A percentile compares a stretch with the other conserved stretches of the same genome.
Conservation (phyloP, 1,140 invertebrate genomes). For the Drosophila punjabiensis region DNA sequence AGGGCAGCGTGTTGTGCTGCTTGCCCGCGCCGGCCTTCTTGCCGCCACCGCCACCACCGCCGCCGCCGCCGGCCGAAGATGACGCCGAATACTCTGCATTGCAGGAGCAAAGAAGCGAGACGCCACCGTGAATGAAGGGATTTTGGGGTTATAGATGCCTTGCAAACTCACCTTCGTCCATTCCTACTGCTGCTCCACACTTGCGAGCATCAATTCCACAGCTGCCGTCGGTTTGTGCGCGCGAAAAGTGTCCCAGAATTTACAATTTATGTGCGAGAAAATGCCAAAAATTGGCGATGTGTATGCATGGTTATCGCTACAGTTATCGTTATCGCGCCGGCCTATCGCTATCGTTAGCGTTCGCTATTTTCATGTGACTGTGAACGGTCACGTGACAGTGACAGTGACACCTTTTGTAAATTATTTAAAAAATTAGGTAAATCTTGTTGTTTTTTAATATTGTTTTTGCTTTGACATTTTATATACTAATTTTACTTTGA, state of each 20-base stretch:
- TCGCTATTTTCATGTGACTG: background rate
- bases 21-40: constrained; percentile 88
- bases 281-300: constrained; percentile 42
- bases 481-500: too few species aligned
- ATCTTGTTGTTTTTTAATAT: background rate
- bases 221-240: constrained; percentile 16
- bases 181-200: constrained; percentile 32
- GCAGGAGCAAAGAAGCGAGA: constrained; percentile 1
- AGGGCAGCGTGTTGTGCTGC: constrained; percentile 93
- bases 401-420: background rate
- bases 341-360: background rate
- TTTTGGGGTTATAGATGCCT: background rate
- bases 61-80: constrained; percentile 66
- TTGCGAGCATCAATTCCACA: constrained; percentile 34
- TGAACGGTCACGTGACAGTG: background rate
- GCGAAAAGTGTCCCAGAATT: constrained; percentile 23
- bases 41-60: constrained; percentile 31
- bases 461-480: too few species aligned
- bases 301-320: constrained; percentile 27
- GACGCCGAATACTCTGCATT: constrained; percentile 69
- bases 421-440: background rate
- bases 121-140: constrained; percentile 14
- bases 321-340: constrained; percentile 8
- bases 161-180: constrained; percentile 45
- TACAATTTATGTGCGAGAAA: constrained; percentile 32